Conservation (phyloP, 2,888 invertebrate genomes). For the Microplitis manilae region DNA sequence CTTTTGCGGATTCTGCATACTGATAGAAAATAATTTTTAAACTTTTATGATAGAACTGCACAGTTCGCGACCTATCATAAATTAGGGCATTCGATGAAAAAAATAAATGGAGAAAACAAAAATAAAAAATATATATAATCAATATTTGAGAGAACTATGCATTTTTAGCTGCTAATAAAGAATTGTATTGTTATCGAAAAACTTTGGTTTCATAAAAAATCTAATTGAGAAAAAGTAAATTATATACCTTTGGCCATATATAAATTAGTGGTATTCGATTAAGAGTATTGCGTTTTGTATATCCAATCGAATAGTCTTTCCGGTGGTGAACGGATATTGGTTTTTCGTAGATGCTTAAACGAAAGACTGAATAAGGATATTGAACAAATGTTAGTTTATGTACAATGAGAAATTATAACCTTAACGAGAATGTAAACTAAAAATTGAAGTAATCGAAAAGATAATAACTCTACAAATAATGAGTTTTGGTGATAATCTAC, state of each 20-base stretch:
- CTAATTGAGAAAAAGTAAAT: too few relatives aligned
- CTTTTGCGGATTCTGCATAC: slow-evolving; percentile 55
- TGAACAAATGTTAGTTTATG: slow-evolving; percentile 3
- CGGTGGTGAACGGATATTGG: slow-evolving; percentile 56
- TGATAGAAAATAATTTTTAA: slow-evolving; percentile 61
- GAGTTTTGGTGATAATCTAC: neutral
- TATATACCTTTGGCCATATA: too few relatives aligned
- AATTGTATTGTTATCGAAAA: neutral
- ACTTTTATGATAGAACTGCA: slow-evolving; percentile 48
- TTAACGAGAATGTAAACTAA: slow-evolving; percentile 6
- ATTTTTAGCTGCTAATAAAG: neutral
- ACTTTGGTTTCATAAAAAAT: neutral
- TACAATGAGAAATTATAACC: slow-evolving; percentile 11
- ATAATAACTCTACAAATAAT: slow-evolving; percentile 33
- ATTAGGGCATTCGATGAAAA: slow-evolving; percentile 28
- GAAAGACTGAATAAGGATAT: slow-evolving; percentile 3
- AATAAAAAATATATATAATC: slow-evolving; percentile 23
- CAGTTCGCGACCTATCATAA: slow-evolving; percentile 15
- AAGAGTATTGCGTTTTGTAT: slow-evolving; percentile 40
- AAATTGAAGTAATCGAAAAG: slow-evolving; percentile 33
- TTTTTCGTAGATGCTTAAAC: slow-evolving; percentile 46
- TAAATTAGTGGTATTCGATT: slow-evolving; percentile 42
- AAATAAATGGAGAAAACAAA: slow-evolving; percentile 13
- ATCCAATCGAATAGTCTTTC: slow-evolving; percentile 55
- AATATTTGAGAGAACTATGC: neutral